Evolutionary conservation across 2,888 invertebrate genomes (phyloP), one percentile per base, ranked within the genome.

Genomic region (Sisyra nigra): DNA sequence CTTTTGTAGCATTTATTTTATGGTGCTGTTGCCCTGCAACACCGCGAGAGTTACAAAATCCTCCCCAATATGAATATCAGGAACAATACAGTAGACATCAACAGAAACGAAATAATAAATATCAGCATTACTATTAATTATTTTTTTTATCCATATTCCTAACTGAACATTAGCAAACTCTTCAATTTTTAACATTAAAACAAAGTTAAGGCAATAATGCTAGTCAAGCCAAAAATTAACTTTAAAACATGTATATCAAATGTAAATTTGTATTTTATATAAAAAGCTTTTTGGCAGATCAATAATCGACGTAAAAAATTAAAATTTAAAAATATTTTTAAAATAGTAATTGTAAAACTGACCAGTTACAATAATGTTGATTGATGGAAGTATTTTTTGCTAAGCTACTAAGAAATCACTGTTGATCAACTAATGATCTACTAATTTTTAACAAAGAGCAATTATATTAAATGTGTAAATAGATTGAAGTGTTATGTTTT

Each of bases 1-100:
- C 74, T 39, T 74, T 74, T 54, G 65, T 74, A 46, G 74, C 74
- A 18, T 74, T 74, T 54, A 66, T 74, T 45, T 57, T 74, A 19
- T 74, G 74, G 74, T 74, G 74, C 55, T 74, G 74, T 55, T 74
- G 74, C 56, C 74, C 74, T 2, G 57, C 60, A n/a, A 54, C 57
- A 30, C 61, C 59, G 3, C 60, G 57, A 50, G 60, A 61, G 42
- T 49, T 53, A n/a, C 54, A 54, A 42, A 49, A 52, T 10, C 56
- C 58, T 10, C 47, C 54, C 34, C 56, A 57, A 45, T 56, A 58
- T 50, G 58, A 58, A 50, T 54, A 53, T 30, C 57, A 57, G 47
- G 55, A 59, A 46, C 57, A 57, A 48, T 57, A 57, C 46, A 49
- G 57, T 43, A 54, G 57, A 41, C 56, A 56, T 48, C 54, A 54